phyloP scores from a whole-genome alignment of 1,140 invertebrate species.

The Myzus persicae region DNA sequence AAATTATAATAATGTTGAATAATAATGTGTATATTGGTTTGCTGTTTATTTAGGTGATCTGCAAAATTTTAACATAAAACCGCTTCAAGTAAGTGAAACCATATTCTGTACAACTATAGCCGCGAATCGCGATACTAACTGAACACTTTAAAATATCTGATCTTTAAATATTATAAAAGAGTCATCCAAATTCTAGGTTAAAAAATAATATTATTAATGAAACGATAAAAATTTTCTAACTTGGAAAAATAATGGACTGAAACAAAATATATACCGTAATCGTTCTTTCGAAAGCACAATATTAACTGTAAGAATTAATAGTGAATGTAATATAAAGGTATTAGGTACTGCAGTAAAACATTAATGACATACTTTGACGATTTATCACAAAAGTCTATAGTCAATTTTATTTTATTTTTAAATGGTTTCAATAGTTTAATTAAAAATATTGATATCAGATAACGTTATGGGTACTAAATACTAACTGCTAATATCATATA shows the following conservation, averaged over 20 bases:
- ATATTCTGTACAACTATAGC: neutral
- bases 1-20: neutral
- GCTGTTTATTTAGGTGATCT: neutral
- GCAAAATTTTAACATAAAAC: neutral
- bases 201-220: neutral
- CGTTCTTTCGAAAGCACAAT: neutral
- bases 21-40: neutral
- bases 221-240: neutral
- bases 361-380: neutral
- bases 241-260: neutral
- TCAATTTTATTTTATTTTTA: conserved; percentile 14
- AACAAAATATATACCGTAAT: neutral
- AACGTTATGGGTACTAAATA: neutral
- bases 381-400: neutral
- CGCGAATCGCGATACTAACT: neutral
- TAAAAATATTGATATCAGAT: neutral
- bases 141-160: neutral
- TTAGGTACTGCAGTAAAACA: neutral
- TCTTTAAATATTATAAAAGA: neutral
- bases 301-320: neutral
- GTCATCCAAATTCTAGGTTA: neutral
- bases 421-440: neutral
- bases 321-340: neutral
- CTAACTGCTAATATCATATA: neutral
- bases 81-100: neutral